phyloP scores from a whole-genome alignment of 2,888 invertebrate genomes.

The Eristalinus sepulchralis region DNA sequence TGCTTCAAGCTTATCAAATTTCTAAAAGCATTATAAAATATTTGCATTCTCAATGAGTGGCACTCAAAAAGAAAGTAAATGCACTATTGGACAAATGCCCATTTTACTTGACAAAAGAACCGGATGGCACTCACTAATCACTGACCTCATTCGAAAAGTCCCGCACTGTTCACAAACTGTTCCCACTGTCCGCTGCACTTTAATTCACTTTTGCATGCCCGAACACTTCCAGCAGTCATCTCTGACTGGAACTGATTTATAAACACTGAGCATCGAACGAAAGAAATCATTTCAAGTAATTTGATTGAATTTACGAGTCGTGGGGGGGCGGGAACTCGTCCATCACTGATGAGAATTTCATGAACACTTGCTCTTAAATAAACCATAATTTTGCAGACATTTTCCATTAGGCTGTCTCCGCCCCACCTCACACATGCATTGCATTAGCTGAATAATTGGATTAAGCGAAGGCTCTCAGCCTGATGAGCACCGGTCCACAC shows the following conservation, averaged over 20 bases:
- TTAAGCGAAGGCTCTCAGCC: conserved; percentile 38
- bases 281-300: not conserved
- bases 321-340: not conserved
- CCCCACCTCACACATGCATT: not conserved
- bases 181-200: not conserved
- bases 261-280: not conserved
- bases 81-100: too few relatives aligned
- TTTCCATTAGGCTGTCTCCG: not conserved
- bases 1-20: too few relatives aligned
- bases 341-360: not conserved
- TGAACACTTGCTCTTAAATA: conserved; percentile 13
- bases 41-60: too few relatives aligned
- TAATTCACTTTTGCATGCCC: not conserved
- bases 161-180: not conserved
- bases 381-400: not conserved
- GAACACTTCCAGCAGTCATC: not conserved
- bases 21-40: too few relatives aligned
- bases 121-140: not conserved
- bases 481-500: conserved; percentile 17
- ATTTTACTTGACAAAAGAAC: not conserved
- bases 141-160: not conserved
- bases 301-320: not conserved
- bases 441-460: conserved; percentile 36
- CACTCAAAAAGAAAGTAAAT: too few relatives aligned
- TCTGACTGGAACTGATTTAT: not conserved